phyloP scores from a whole-genome alignment of 2,888 invertebrate species.

The Orthosia gothica region DNA sequence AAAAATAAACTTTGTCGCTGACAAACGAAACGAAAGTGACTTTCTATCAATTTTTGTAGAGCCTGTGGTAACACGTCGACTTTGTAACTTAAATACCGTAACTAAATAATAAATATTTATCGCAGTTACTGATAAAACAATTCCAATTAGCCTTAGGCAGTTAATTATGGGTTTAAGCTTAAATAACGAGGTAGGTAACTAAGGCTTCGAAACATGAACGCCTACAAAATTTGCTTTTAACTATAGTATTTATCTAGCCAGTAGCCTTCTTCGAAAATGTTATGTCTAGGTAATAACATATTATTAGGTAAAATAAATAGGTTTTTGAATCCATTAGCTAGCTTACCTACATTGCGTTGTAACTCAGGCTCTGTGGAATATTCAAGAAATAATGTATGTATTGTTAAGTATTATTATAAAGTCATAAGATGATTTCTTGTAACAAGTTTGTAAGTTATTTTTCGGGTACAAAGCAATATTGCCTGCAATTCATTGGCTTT shows the following conservation, averaged over 20 bases:
- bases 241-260: background rate
- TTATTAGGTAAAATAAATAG: background rate
- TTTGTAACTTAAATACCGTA: background rate
- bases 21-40: no score
- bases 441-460: no score
- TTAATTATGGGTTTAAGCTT: background rate
- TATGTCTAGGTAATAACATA: background rate
- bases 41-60: background rate
- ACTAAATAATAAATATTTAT: background rate
- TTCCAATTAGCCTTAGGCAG: conserved; percentile 4
- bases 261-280: background rate
- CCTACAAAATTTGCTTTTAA: conserved; percentile 1
- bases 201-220: conserved; percentile 1
- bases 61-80: background rate
- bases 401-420: background rate
- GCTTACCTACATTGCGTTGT: no score
- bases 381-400: background rate
- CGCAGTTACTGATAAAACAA: background rate
- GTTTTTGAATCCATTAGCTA: background rate
- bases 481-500: no score
- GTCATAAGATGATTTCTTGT: no score
- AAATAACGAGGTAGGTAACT: background rate
- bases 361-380: background rate
- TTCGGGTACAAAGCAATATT: no score
- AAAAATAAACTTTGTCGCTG: no score